These are phyloP conservation scores for Limnodromus scolopaceus DNA, from an alignment of 2,797 vertebrate species.

Conservation along the genomic window DNA sequence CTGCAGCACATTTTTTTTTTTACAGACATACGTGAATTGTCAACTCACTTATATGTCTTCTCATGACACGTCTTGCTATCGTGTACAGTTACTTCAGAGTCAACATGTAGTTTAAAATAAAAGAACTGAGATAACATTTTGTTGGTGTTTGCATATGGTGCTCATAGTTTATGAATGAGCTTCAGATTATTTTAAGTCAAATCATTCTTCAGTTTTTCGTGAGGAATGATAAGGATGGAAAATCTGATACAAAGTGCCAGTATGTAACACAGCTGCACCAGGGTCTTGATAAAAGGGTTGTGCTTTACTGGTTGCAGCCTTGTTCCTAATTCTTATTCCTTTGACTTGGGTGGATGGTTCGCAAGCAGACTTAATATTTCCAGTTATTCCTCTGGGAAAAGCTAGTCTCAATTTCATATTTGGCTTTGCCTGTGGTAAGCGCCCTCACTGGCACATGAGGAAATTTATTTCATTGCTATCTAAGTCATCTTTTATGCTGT, in stretches of 20 bases:
- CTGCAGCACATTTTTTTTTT: neutral
- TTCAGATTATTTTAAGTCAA: neutral
- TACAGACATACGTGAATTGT: neutral
- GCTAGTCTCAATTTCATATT: conserved; percentile 11
- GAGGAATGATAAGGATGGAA: neutral
- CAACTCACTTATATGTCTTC: neutral
- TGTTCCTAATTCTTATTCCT: neutral
- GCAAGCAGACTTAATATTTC: neutral
- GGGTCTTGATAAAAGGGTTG: neutral
- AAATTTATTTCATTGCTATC: neutral
- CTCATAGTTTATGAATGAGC: neutral
- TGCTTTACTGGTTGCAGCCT: neutral
- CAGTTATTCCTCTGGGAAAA: conserved; percentile 1
- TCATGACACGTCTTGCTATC: neutral
- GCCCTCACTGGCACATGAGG: neutral
- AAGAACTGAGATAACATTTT: neutral
- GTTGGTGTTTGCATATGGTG: neutral
- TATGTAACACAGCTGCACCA: neutral
- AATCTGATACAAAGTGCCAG: neutral
- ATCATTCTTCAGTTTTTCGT: neutral
- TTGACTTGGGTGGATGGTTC: neutral
- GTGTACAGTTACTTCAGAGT: neutral
- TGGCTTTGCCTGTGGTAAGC: neutral
- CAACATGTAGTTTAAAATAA: neutral
- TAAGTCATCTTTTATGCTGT: neutral